Conservation (phyloP, 2,797 vertebrate species). For the Atherinosoma microstoma region DNA sequence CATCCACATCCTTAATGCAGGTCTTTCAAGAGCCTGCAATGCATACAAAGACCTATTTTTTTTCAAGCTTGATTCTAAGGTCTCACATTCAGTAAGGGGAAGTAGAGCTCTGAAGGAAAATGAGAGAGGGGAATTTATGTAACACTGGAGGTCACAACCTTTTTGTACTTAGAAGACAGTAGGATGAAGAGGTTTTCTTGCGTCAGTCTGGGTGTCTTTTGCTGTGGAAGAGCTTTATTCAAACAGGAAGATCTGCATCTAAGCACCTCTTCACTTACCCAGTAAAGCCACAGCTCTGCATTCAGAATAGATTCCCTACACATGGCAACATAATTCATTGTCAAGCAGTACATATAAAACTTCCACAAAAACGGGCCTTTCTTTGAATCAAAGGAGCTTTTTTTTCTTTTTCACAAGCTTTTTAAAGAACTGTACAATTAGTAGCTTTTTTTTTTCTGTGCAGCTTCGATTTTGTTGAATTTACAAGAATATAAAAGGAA, state of each 20-base stretch:
- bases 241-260: constrained; percentile 36
- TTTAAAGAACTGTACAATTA: neutral
- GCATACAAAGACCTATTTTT: constrained; percentile 64
- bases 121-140: constrained; percentile 35
- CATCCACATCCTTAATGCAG: constrained; percentile 26
- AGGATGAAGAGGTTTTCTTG: constrained; percentile 43
- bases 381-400: neutral
- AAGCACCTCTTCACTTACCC: constrained; percentile 13
- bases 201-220: constrained; percentile 12
- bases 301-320: constrained; percentile 10
- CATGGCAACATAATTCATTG: neutral
- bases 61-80: constrained; percentile 44
- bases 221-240: constrained; percentile 5
- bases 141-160: constrained; percentile 54
- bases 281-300: constrained; percentile 12
- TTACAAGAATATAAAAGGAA: constrained; percentile 37
- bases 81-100: constrained; percentile 49
- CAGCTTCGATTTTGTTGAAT: constrained; percentile 6
- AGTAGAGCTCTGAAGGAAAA: constrained; percentile 31
- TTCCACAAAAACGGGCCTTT: neutral
- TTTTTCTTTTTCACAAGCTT: neutral
- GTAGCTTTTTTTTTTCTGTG: neutral
- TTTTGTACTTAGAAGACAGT: constrained; percentile 17
- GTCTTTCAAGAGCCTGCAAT: constrained; percentile 27
- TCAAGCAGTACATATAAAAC: neutral